A percentile compares a stretch with the other conserved stretches of the same genome.
These are phyloP conservation scores for Onychomys torridus DNA, from an alignment of 2,797 vertebrate genomes.

Conservation along the genomic window DNA sequence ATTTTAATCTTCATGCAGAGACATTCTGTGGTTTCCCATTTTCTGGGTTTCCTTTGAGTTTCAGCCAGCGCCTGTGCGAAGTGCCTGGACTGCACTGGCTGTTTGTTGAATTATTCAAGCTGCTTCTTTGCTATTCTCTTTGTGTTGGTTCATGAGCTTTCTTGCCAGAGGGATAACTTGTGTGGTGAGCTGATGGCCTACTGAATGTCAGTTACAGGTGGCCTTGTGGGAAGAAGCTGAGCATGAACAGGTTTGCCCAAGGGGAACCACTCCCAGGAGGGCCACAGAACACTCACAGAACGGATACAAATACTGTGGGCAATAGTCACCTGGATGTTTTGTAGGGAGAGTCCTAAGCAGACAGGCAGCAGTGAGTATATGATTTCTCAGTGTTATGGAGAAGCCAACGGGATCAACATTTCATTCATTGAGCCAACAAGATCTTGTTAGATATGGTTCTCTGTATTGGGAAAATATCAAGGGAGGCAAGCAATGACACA, in stretches of 20 bases:
- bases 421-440: background rate
- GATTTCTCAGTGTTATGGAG: background rate
- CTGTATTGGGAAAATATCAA: background rate
- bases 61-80: background rate
- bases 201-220: background rate
- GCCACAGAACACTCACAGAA: background rate
- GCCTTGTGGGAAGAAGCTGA: background rate
- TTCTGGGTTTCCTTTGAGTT: constrained; percentile 53
- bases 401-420: background rate
- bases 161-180: background rate
- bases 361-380: background rate
- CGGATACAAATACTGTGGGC: fast-evolving
- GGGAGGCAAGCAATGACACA: background rate
- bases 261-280: background rate
- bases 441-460: background rate
- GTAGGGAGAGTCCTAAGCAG: background rate
- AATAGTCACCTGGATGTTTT: fast-evolving
- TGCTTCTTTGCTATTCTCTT: background rate
- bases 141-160: background rate
- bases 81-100: background rate
- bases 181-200: background rate
- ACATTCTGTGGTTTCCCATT: constrained; percentile 32
- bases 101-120: constrained; percentile 60
- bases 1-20: constrained; percentile 64
- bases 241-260: background rate